A percentile compares a stretch with the other conserved stretches of the same genome.
phyloP scores from a whole-genome alignment of 2,888 invertebrate genomes.

The Tinea pellionella region DNA sequence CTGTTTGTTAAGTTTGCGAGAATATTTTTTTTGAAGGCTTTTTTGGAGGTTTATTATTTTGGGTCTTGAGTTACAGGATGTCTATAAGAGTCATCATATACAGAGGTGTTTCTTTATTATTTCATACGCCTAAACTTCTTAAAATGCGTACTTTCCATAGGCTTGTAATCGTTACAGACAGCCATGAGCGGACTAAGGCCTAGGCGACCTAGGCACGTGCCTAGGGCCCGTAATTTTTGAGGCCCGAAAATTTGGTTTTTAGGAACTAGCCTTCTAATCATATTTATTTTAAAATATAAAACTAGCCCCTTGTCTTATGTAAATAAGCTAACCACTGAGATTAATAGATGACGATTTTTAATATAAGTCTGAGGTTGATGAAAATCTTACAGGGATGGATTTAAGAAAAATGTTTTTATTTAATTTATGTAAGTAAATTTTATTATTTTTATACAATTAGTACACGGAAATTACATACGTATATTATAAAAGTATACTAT shows the following conservation, averaged over 20 bases:
- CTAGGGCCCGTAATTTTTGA: too few relatives aligned
- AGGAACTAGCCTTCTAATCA: too few relatives aligned
- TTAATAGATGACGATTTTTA: constrained; percentile 52
- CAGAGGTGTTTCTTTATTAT: too few relatives aligned
- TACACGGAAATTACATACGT: too few relatives aligned
- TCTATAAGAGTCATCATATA: too few relatives aligned
- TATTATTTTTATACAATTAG: not conserved
- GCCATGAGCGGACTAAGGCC: too few relatives aligned
- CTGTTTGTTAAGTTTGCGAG: not conserved
- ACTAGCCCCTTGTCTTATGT: not conserved
- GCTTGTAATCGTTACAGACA: too few relatives aligned
- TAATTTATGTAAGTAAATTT: not conserved
- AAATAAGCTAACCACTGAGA: constrained; percentile 17
- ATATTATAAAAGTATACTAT: too few relatives aligned
- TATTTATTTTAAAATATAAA: not conserved
- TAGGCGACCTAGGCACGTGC: too few relatives aligned
- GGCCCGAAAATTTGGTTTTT: too few relatives aligned
- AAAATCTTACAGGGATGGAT: constrained; percentile 24
- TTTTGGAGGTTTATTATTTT: not conserved
- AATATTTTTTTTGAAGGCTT: not conserved
- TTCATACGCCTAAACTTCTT: too few relatives aligned
- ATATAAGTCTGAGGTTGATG: constrained; percentile 43
- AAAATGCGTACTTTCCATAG: too few relatives aligned
- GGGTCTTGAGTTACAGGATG: not conserved
- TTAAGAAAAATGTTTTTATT: not conserved